Conservation (phyloP, 2,888 invertebrate species). For the Aporophyla nigra region DNA sequence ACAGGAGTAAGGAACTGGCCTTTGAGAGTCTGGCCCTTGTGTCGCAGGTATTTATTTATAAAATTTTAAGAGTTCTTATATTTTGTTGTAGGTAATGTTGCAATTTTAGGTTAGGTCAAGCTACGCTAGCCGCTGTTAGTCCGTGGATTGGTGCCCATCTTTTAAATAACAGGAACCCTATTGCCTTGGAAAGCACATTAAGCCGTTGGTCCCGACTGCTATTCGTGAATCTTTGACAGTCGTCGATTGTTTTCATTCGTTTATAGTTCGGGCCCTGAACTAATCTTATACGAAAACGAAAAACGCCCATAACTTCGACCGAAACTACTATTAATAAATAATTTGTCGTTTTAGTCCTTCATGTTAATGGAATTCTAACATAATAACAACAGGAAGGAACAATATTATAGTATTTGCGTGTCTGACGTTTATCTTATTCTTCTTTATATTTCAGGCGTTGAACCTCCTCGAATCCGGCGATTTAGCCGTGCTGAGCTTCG, state of each 20-base stretch:
- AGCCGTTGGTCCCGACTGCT: no score
- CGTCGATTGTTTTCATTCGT: no score
- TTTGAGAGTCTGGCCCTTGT: constrained; percentile 98
- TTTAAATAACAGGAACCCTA: no score
- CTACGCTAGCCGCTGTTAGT: no score
- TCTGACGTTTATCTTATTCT: neutral
- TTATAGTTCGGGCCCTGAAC: no score
- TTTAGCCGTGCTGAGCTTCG: constrained; percentile 97
- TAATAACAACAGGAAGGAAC: neutral
- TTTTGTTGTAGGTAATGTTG: neutral
- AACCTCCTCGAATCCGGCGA: constrained; percentile 98
- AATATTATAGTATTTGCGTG: neutral
- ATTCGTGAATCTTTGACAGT: no score
- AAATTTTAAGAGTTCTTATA: neutral
- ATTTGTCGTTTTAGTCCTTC: no score
- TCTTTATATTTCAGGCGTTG: constrained; percentile 92
- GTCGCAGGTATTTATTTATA: constrained; percentile 88
- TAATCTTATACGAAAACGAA: no score
- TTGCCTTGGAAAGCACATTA: no score
- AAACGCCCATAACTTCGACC: no score
- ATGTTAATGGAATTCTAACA: neutral
- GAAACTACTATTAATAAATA: no score
- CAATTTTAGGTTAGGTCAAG: neutral
- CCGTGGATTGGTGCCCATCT: no score
- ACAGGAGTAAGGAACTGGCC: constrained; percentile 96